phyloP scores from a whole-genome alignment of 2,113 vertebrate genomes.

The Peromyscus maniculatus region DNA sequence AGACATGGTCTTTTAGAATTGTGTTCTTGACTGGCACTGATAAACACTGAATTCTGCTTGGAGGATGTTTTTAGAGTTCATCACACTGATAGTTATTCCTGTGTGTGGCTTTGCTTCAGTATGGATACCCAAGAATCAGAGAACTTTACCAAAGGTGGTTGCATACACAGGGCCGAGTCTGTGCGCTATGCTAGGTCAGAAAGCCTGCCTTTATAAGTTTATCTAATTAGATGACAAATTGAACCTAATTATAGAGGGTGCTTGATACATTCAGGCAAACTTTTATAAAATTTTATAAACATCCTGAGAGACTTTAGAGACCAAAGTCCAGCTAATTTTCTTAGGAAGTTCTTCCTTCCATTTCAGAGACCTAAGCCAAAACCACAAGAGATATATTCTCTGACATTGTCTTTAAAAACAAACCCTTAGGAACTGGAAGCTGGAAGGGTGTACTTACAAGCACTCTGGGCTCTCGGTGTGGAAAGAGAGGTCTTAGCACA shows the following conservation, averaged over 20 bases:
- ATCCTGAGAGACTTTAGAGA: not conserved
- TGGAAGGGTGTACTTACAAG: not conserved
- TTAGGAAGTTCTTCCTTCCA: constrained; percentile 20
- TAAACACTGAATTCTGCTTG: constrained; percentile 15
- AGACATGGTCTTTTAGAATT: constrained; percentile 33
- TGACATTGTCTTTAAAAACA: not conserved
- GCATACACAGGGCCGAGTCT: not conserved
- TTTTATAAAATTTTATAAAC: constrained; percentile 29
- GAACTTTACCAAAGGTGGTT: not conserved
- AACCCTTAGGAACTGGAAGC: not conserved
- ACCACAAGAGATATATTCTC: constrained; percentile 5
- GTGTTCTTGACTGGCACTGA: not conserved
- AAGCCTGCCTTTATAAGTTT: not conserved
- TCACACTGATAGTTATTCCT: not conserved
- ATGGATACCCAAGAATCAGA: not conserved
- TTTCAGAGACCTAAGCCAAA: not conserved
- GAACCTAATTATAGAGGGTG: not conserved
- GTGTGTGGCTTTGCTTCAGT: not conserved
- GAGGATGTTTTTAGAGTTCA: constrained; percentile 28
- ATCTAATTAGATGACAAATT: constrained; percentile 33
- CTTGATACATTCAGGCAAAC: not conserved
- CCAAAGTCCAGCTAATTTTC: constrained; percentile 36
- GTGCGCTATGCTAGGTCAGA: not conserved
- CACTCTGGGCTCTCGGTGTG: not conserved
- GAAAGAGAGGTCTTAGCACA: constrained; percentile 32